Conservation (phyloP, 1,140 invertebrate genomes). For the Drosophila prosaltans region DNA sequence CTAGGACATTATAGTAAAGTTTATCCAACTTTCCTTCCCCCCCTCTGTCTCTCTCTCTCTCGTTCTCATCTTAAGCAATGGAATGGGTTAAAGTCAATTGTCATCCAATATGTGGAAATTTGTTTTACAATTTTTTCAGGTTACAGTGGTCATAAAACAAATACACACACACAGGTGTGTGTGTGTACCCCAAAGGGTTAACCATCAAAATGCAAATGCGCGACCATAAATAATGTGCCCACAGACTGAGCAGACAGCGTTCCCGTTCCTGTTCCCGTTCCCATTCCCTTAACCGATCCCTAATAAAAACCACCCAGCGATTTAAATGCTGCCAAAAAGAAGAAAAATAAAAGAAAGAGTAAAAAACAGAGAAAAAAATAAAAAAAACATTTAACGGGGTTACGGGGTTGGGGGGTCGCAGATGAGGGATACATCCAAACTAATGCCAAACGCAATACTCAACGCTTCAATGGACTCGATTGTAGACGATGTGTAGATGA, state of each 20-base stretch:
- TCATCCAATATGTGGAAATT: conserved; percentile 73
- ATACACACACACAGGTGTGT: conserved; percentile 33
- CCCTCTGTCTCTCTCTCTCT: too few relatives aligned
- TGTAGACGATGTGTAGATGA: background rate
- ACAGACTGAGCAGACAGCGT: conserved; percentile 23
- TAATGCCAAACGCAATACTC: conserved; percentile 29
- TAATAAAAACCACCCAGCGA: conserved; percentile 12
- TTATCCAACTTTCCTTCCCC: too few relatives aligned
- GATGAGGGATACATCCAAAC: background rate
- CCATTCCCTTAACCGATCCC: background rate
- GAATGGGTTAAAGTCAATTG: conserved; percentile 15
- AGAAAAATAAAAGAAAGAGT: background rate
- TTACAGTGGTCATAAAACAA: conserved; percentile 76
- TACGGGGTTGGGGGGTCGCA: background rate
- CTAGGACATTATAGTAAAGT: too few relatives aligned
- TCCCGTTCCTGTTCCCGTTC: background rate
- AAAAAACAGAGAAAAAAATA: background rate
- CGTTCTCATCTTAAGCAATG: too few relatives aligned
- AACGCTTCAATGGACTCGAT: conserved; percentile 70
- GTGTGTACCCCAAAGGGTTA: conserved; percentile 26
- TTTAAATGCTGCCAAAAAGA: conserved; percentile 4
- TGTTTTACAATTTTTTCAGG: conserved; percentile 75
- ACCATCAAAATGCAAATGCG: conserved; percentile 81
- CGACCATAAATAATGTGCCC: conserved; percentile 75
- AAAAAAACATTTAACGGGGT: conserved; percentile 5